These are phyloP conservation scores for Tenebrio molitor DNA, from an alignment of 1,140 invertebrate genomes.

Conservation along the genomic window DNA sequence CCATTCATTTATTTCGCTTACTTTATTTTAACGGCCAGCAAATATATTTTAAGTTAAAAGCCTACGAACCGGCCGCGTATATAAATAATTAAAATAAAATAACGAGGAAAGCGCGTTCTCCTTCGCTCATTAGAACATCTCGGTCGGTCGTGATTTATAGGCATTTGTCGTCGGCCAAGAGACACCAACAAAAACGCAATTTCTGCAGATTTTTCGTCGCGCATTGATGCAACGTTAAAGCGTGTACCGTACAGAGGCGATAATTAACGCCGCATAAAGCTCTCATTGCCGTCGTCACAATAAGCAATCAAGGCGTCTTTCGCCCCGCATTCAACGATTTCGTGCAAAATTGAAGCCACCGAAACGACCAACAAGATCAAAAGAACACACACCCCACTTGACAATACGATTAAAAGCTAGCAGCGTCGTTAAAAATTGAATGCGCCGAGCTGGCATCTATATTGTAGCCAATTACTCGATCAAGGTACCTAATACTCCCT, in stretches of 20 bases:
- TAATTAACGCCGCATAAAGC: constrained; percentile 31
- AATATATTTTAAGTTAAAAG: constrained; percentile 52
- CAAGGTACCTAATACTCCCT: constrained; percentile 28
- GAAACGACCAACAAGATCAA: constrained; percentile 3
- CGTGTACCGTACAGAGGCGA: constrained; percentile 13
- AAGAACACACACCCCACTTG: not conserved
- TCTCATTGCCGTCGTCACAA: constrained; percentile 27
- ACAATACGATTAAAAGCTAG: constrained; percentile 41
- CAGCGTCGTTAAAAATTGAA: constrained; percentile 40
- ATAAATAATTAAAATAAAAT: constrained; percentile 50
- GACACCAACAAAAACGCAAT: constrained; percentile 32
- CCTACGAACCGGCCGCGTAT: constrained; percentile 27
- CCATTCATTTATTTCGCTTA: constrained; percentile 55
- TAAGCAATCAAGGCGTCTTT: constrained; percentile 26
- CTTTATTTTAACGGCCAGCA: constrained; percentile 54
- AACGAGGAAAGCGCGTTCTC: not conserved
- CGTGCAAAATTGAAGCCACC: constrained; percentile 25
- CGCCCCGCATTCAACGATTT: not conserved
- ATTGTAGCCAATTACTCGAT: constrained; percentile 46
- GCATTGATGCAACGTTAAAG: constrained; percentile 43
- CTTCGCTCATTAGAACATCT: constrained; percentile 14
- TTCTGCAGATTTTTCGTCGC: constrained; percentile 34
- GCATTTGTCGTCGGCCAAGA: constrained; percentile 1
- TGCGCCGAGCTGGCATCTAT: constrained; percentile 44
- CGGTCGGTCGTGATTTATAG: constrained; percentile 11